Evolutionary conservation across 1,140 invertebrate genomes (phyloP).

Genomic region (Epicauta chinensis): DNA sequence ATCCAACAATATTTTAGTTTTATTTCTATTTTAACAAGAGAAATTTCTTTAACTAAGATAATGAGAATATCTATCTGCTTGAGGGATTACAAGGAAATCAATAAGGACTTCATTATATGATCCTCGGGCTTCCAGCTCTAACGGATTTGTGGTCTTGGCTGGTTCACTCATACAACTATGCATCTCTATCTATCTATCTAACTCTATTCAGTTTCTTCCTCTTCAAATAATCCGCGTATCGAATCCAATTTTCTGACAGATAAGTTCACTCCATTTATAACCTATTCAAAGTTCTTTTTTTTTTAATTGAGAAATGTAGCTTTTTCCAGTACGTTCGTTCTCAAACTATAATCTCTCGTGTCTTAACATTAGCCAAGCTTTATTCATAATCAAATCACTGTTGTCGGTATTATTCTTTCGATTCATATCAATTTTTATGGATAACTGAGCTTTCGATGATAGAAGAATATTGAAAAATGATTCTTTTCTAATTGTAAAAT

Average conservation of each 20-base stretch:
- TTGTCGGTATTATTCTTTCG: too few species aligned
- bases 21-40: constrained; percentile 1
- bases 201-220: constrained; percentile 14
- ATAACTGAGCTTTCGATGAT: too few species aligned
- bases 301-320: too few species aligned
- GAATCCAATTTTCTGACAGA: constrained; percentile 27
- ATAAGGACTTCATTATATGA: constrained; percentile 32
- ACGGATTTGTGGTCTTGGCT: constrained; percentile 27
- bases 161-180: constrained; percentile 8
- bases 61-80: constrained; percentile 22
- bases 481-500: too few species aligned
- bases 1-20: background rate
- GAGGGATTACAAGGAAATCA: constrained; percentile 29
- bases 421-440: too few species aligned
- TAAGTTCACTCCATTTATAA: constrained; percentile 19
- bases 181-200: too few species aligned
- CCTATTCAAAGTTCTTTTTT: constrained; percentile 2
- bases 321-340: too few species aligned
- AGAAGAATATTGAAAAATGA: too few species aligned
- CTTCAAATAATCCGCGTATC: constrained; percentile 21
- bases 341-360: too few species aligned
- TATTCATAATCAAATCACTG: too few species aligned
- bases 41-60: constrained; percentile 16
- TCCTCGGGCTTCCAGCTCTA: constrained; percentile 23
- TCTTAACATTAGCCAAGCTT: too few species aligned